phyloP scores from a whole-genome alignment of 2,113 vertebrate genomes.

The Vulpes vulpes region DNA sequence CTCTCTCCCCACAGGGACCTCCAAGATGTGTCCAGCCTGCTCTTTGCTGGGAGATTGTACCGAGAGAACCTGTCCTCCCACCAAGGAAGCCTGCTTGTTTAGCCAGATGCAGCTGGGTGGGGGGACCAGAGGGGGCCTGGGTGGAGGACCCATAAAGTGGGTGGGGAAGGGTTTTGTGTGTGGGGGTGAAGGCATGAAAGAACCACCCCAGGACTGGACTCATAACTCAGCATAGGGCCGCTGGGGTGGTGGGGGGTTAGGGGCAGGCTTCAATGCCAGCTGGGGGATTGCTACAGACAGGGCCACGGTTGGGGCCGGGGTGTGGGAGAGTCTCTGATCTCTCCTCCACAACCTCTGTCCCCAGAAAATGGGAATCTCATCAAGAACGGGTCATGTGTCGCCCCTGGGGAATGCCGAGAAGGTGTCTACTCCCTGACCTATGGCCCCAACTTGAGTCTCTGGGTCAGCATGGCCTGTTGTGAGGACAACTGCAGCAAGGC shows the following conservation, averaged over 20 bases:
- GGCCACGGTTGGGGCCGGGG: neutral
- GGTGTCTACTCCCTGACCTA: neutral
- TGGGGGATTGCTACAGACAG: neutral
- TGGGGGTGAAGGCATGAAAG: no score
- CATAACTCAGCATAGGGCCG: fast-evolving
- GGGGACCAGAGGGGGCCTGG: neutral
- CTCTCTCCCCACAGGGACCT: neutral
- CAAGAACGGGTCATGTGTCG: neutral
- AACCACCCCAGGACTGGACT: neutral
- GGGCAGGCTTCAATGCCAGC: neutral
- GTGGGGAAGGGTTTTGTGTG: neutral
- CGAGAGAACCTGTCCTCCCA: neutral
- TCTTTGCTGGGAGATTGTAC: neutral
- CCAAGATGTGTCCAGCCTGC: neutral
- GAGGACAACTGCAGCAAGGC: neutral
- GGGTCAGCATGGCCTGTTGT: neutral
- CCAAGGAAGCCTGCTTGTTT: conserved; percentile 8
- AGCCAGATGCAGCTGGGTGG: conserved; percentile 39
- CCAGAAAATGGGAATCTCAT: conserved; percentile 28
- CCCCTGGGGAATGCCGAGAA: neutral
- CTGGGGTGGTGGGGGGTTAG: neutral
- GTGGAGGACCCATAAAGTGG: neutral
- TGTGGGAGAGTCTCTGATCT: neutral
- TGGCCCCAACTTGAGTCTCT: neutral
- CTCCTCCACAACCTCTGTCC: neutral